Base-by-base conservation (phyloP, 92 coral and sea anemone genomes). In the Chrysogorgia sp. region DNA sequence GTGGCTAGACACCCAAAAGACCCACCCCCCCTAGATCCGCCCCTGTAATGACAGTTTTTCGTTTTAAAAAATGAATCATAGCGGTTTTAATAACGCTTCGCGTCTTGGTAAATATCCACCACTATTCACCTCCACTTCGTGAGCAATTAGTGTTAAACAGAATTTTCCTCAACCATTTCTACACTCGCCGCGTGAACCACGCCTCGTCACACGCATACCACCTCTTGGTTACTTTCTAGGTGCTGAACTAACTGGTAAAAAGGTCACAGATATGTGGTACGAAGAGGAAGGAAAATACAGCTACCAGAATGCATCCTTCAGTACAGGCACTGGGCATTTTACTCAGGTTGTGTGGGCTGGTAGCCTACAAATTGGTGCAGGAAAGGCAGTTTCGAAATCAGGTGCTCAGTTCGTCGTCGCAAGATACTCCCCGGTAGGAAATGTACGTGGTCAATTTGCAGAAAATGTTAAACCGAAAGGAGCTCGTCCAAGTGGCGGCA, bases 221-320 rank as follows among this genome's bases (percentile, higher is more conserved):
- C 6, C 1, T 59, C 49, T 35, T 33, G 43, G 6, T 58, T 55
- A 33, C 19, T 65, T 9, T 32, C 34, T 87, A 93, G 97, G 97
- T 22, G 90, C 90, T 26, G 82, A 82, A 63, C 85, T 93, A 63
- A 93, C 97, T 8, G 98, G 98, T 43, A 81, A 89, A 48, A 90
- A 88, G 68, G 91, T 92, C 7, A 87, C 96, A 15, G 98, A 93
- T 37, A 93, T 93, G 98, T 93, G 98, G 98, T 93, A 93, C 77
- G 96, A 91, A 35, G 98, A 93, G 41, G 92, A 88, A 40, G 92
- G 92, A 76, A 89, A 86, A 62, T 93, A 93, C 89, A 85, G 90
- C 26, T 83, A 55, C 68, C 75, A 81, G 49, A 93, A 83, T 75
- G 96, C 96, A 9, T 91, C 91, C 19, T 93, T 93, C 57, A 84